phyloP scores from a whole-genome alignment of 2,797 vertebrate genomes.

The Garrulus glandarius region DNA sequence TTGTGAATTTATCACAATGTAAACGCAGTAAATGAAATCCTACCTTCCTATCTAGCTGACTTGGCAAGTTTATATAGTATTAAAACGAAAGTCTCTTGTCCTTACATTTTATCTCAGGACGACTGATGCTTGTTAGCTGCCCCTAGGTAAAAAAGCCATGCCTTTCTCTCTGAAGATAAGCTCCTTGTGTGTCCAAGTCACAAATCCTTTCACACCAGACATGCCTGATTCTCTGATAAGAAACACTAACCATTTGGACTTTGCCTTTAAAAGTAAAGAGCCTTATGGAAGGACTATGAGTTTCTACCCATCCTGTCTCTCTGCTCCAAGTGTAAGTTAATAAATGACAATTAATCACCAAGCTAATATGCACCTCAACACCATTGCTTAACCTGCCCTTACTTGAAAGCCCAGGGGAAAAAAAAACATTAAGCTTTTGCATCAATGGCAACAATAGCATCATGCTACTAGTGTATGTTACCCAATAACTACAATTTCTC shows the following conservation, averaged over 20 bases:
- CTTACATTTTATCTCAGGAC: neutral
- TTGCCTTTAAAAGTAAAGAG: conserved; percentile 46
- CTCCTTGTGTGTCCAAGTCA: neutral
- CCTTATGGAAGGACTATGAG: neutral
- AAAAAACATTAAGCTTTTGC: neutral
- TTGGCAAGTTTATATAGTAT: neutral
- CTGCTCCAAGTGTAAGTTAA: conserved; percentile 32
- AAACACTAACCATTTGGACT: conserved; percentile 17
- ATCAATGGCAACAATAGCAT: neutral
- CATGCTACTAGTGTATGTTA: neutral
- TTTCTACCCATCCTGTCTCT: neutral
- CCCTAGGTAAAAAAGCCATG: neutral
- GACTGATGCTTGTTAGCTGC: neutral
- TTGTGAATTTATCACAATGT: neutral
- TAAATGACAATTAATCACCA: conserved; percentile 21
- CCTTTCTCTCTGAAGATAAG: conserved; percentile 18
- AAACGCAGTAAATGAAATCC: neutral
- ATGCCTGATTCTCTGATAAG: conserved; percentile 4
- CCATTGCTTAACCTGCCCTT: neutral
- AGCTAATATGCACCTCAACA: neutral
- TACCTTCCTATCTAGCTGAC: neutral
- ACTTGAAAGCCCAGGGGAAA: neutral
- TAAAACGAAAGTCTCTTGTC: neutral
- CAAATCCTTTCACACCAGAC: conserved; percentile 7
- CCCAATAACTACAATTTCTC: neutral